Percentiles rank a stretch among this genome's conserved stretches.
Evolutionary conservation across 1,140 invertebrate genomes (phyloP).

Genomic region (Zaprionus lachaisei): DNA sequence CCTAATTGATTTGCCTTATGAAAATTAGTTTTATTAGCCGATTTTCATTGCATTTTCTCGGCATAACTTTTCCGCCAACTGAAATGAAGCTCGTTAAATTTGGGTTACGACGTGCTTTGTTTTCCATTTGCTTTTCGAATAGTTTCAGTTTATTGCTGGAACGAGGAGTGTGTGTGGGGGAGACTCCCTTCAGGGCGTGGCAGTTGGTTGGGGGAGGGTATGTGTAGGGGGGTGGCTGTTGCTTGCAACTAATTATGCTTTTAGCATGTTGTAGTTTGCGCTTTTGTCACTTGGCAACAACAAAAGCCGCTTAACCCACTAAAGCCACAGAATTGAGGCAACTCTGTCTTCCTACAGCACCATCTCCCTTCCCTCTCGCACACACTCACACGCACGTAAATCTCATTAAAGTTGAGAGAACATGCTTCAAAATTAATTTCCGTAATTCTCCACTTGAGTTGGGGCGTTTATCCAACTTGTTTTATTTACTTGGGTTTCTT

Average conservation of each 20-base stretch:
- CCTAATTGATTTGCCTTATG: conserved; percentile 9
- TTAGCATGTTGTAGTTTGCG: conserved; percentile 73
- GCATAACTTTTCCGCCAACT: conserved; percentile 1
- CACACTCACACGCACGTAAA: conserved; percentile 52
- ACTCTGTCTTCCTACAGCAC: background rate
- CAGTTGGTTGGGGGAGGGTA: background rate
- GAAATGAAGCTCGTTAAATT: background rate
- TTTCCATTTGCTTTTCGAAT: conserved; percentile 28
- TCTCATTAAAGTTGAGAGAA: conserved; percentile 76
- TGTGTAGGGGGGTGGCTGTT: conserved; percentile 18
- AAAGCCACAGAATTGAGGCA: conserved; percentile 67
- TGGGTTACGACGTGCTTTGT: conserved; percentile 35
- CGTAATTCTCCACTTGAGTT: conserved; percentile 72
- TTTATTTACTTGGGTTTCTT: conserved; percentile 9
- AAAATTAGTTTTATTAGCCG: conserved; percentile 8
- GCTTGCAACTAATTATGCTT: conserved; percentile 78
- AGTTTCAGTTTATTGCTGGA: conserved; percentile 26
- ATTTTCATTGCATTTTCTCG: background rate
- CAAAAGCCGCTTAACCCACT: conserved; percentile 78
- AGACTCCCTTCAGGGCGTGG: conserved; percentile 1
- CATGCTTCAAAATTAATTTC: conserved; percentile 81
- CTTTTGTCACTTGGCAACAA: conserved; percentile 78
- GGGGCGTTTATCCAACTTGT: conserved; percentile 32
- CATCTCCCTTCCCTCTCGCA: background rate
- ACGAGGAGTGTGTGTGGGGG: background rate